Conservation (phyloP, 2,888 invertebrate species). For the Rutpela maculata region DNA sequence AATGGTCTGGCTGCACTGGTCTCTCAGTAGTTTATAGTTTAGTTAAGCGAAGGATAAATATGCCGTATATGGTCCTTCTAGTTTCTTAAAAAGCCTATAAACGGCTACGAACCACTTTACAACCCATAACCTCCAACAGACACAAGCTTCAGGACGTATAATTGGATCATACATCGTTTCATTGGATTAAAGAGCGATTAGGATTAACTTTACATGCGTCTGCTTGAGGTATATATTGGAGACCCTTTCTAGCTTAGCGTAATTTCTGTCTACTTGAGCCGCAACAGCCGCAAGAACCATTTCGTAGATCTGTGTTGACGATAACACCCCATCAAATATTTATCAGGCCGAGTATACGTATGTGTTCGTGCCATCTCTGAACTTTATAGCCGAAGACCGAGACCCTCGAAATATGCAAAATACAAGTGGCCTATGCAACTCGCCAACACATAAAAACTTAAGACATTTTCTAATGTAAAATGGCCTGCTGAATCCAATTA, state of each 20-base stretch:
- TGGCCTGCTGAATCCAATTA: no score
- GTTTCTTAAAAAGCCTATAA: background rate
- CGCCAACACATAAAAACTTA: no score
- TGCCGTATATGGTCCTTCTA: background rate
- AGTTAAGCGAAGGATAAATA: no score
- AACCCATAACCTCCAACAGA: background rate
- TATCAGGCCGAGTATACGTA: background rate
- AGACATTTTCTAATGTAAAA: no score
- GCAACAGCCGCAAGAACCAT: constrained; percentile 1
- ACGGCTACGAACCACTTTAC: background rate
- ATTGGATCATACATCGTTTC: background rate
- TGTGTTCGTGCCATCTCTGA: background rate
- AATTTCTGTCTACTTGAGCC: background rate
- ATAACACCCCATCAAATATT: constrained; percentile 1
- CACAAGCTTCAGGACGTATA: background rate
- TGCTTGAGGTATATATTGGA: background rate
- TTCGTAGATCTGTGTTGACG: constrained; percentile 1
- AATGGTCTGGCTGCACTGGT: no score
- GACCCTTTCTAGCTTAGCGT: background rate
- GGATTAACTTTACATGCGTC: background rate
- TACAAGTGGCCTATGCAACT: no score
- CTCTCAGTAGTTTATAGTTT: no score
- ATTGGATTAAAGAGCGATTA: background rate
- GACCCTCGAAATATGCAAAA: no score
- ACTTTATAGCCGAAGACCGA: no score